These are phyloP conservation scores for Agriopis leucophaearia DNA, from an alignment of 2,888 invertebrate species.

Conservation along the genomic window DNA sequence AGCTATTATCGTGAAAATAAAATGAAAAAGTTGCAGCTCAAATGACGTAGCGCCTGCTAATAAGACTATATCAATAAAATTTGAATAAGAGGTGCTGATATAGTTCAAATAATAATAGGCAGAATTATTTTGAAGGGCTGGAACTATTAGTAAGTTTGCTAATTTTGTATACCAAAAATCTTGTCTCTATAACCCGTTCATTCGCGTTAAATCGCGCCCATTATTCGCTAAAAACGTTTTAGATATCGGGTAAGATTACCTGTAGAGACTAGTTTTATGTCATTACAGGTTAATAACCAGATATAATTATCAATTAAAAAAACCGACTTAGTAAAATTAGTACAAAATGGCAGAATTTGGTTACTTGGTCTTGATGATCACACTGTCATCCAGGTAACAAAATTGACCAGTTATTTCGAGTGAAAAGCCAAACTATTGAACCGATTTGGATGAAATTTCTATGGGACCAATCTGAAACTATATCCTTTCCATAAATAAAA, in stretches of 20 bases:
- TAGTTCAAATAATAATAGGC: neutral
- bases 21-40: conserved; percentile 29
- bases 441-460: too few relatives aligned
- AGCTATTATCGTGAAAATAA: conserved; percentile 41
- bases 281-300: conserved; percentile 59
- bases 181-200: neutral
- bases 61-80: neutral
- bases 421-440: too few relatives aligned
- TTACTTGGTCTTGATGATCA: too few relatives aligned
- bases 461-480: too few relatives aligned
- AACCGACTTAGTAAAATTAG: too few relatives aligned
- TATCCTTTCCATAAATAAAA: too few relatives aligned
- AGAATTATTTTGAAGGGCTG: neutral
- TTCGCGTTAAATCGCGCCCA: conserved; percentile 11
- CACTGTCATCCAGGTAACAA: too few relatives aligned
- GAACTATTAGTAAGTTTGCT: neutral
- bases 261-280: conserved; percentile 49
- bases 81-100: neutral
- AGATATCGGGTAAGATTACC: conserved; percentile 48
- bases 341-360: too few relatives aligned
- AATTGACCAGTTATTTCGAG: too few relatives aligned
- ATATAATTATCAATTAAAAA: too few relatives aligned
- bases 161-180: conserved; percentile 12
- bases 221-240: conserved; percentile 40
- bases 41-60: conserved; percentile 4